Conservation (phyloP, 2,888 invertebrate species). For the Lottia gigantea region DNA sequence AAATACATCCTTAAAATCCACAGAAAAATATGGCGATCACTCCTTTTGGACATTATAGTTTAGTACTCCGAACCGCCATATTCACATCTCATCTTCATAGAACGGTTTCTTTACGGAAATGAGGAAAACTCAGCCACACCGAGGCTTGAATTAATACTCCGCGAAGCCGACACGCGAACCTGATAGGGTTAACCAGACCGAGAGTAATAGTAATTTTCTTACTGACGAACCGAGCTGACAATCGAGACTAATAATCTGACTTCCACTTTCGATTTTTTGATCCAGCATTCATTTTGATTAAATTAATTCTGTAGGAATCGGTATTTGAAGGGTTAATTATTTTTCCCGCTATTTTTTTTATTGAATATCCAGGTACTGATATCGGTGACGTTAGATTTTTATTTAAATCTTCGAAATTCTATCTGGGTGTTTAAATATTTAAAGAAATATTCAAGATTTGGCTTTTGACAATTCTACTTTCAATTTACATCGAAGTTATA, state of each 20-base stretch:
- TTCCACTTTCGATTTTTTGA: conserved; percentile 8
- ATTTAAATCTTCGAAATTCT: too few species aligned
- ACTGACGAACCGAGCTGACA: neutral
- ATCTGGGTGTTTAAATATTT: too few species aligned
- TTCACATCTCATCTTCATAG: conserved; percentile 37
- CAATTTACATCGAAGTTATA: too few species aligned
- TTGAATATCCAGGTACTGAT: too few species aligned
- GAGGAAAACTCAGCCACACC: conserved; percentile 44
- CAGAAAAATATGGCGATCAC: conserved; percentile 25
- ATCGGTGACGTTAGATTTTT: too few species aligned
- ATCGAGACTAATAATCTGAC: neutral
- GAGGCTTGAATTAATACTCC: conserved; percentile 45
- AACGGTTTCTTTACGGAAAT: conserved; percentile 49
- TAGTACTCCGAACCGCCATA: conserved; percentile 32
- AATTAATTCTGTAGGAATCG: neutral
- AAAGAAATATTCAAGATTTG: too few species aligned
- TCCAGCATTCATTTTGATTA: conserved; percentile 3
- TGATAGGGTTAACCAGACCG: conserved; percentile 23
- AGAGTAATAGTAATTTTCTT: conserved; percentile 8
- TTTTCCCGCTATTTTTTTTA: too few species aligned
- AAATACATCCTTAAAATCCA: conserved; percentile 32
- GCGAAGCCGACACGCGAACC: conserved; percentile 45
- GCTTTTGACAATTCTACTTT: too few species aligned
- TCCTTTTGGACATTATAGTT: conserved; percentile 13
- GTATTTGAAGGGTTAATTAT: too few species aligned